A percentile compares a stretch with the other conserved stretches of the same genome.
phyloP scores from a whole-genome alignment of 2,797 vertebrate species.

The Parauchenoglanis punctatus region DNA sequence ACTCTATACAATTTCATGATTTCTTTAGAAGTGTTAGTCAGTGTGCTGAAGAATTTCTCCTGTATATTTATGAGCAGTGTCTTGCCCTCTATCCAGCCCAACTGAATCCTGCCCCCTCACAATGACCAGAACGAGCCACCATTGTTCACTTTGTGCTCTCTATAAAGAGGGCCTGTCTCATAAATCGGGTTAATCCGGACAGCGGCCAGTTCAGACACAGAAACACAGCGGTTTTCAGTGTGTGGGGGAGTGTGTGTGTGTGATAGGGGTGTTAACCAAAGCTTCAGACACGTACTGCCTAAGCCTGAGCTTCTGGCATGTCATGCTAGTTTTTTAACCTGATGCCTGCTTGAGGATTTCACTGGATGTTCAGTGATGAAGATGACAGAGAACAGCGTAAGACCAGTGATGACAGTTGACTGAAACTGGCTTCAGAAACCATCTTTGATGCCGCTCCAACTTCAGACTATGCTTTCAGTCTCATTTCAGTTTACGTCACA shows the following conservation, averaged over 20 bases:
- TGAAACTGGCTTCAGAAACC: neutral
- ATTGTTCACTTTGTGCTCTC: conserved; percentile 55
- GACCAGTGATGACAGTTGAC: neutral
- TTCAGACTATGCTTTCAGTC: conserved; percentile 3
- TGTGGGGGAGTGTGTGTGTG: neutral
- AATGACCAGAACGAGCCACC: conserved; percentile 32
- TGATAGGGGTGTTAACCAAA: neutral
- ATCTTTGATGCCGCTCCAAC: conserved; percentile 10
- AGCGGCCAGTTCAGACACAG: conserved; percentile 3
- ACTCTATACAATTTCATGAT: conserved; percentile 15
- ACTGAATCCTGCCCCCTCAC: conserved; percentile 24
- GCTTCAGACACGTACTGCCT: neutral
- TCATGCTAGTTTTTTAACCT: conserved; percentile 1
- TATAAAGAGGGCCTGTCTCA: conserved; percentile 48
- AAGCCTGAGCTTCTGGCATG: conserved; percentile 11
- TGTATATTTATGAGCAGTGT: conserved; percentile 14
- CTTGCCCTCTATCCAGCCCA: neutral
- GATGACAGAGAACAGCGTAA: neutral
- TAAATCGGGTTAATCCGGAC: conserved; percentile 60
- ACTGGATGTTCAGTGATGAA: neutral
- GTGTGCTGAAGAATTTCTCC: conserved; percentile 32
- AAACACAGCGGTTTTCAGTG: neutral
- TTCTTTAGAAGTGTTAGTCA: neutral
- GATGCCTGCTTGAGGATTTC: conserved; percentile 16
- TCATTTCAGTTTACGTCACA: neutral